Evolutionary conservation across 2,797 vertebrate genomes (phyloP).

Genomic region (Hozukius guyotensis): DNA sequence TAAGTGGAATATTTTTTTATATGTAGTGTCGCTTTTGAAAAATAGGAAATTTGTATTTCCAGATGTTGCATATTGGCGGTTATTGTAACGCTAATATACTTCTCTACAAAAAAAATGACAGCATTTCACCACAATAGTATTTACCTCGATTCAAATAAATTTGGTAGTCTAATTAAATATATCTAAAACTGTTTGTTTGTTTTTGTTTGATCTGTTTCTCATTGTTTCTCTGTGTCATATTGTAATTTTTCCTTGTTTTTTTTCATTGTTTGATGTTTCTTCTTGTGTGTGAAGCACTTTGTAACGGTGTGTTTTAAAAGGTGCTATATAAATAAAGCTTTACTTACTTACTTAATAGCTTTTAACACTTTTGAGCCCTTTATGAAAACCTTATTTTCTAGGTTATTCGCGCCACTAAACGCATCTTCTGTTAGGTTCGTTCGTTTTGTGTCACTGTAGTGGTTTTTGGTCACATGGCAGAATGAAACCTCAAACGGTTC

Average conservation of each 20-base stretch:
- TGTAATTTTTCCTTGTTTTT: too few species aligned
- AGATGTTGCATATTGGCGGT: not conserved
- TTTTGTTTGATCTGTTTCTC: too few species aligned
- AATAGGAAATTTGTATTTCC: not conserved
- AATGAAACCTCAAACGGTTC: not conserved
- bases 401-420: conserved; percentile 5
- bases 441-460: conserved; percentile 31
- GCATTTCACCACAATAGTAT: not conserved
- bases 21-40: too few species aligned
- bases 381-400: conserved; percentile 13
- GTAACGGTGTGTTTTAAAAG: too few species aligned
- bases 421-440: conserved; percentile 17
- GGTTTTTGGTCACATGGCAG: conserved; percentile 1
- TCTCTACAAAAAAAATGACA: not conserved
- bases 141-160: not conserved
- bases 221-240: too few species aligned
- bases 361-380: not conserved
- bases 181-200: not conserved
- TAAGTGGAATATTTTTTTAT: too few species aligned
- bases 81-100: not conserved
- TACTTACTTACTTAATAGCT: not conserved
- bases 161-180: not conserved
- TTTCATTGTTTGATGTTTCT: too few species aligned
- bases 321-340: too few species aligned
- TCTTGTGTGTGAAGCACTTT: too few species aligned